phyloP scores from a whole-genome alignment of 1,140 invertebrate genomes.

The Zophobas atratus region DNA sequence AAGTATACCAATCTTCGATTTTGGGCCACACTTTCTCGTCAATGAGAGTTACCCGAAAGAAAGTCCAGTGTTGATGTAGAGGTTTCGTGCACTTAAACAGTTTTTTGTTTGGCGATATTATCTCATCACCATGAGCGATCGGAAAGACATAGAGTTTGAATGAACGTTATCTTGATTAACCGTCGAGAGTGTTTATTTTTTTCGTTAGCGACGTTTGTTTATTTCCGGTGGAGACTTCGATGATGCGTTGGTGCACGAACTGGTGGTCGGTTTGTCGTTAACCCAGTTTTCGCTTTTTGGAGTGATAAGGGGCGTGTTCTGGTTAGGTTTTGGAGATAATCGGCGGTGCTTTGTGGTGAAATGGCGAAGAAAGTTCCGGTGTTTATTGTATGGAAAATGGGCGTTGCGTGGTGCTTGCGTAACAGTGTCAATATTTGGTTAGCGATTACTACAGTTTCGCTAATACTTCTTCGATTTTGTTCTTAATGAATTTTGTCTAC shows the following conservation, averaged over 20 bases:
- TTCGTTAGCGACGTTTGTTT: neutral
- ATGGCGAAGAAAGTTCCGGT: constrained; percentile 7
- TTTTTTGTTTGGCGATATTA: constrained; percentile 6
- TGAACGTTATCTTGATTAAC: neutral
- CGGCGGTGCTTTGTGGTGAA: neutral
- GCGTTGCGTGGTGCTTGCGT: constrained; percentile 12
- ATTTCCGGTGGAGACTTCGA: neutral
- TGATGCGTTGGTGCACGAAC: neutral
- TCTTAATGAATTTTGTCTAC: constrained; percentile 20
- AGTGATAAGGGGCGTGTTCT: no score
- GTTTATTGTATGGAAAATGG: constrained; percentile 6
- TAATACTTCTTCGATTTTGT: constrained; percentile 4
- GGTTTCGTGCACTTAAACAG: constrained; percentile 9
- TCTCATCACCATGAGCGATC: neutral
- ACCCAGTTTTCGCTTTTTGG: no score
- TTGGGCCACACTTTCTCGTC: constrained; percentile 6
- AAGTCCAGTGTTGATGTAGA: neutral
- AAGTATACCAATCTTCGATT: constrained; percentile 1
- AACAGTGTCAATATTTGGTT: constrained; percentile 19
- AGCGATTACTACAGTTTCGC: constrained; percentile 11
- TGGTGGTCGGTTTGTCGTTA: no score
- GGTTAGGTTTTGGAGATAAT: neutral
- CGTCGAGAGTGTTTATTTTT: neutral
- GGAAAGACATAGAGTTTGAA: constrained; percentile 7
- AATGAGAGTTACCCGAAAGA: neutral